Base-by-base conservation (phyloP, 37 sponge, comb jelly and placozoan species). In the Axinella damicornis region DNA sequence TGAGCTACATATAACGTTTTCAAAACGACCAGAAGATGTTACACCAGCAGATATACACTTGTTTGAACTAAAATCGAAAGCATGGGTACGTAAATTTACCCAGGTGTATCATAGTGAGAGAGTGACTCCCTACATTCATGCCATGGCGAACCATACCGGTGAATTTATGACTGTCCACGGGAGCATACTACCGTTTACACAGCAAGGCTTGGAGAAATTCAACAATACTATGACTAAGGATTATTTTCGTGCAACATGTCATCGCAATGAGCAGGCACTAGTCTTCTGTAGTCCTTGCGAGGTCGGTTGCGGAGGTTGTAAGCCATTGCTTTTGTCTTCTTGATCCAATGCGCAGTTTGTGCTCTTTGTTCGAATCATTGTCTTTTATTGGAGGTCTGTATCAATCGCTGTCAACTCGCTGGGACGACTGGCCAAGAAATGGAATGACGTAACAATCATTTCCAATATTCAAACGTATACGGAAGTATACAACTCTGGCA, bases 41-140 rank as follows among this genome's bases (percentile, higher is more conserved):
- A 46, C 73, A 38, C 22, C 21, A 28, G 24, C 6, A 46, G 53
- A 38, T 38, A 40, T 72, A 20, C 2, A 2, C 1, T 4, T 40
- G 53, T 72, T 46, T 14, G 53, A 38, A 46, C 6, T 2, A 6
- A 4, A 46, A 5, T 19, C 53, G 15, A 38, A 19, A 14, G 41
- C 33, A 5, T 72, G 73, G 73, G 53, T 21, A 4, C 38, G 53
- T 5, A 28, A 6, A 21, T 41, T 72, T 41, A 12, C 40, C 2
- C n/a, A 46, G 2, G 53, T 72, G 2, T 72, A 72, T 16, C 73
- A 72, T 5, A 40, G 6, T 13, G 5, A 46, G 2, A 39, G 40
- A 2, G 53, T 72, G 22, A 72, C 73, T n/a, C 73, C 73, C 46
- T 72, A 72, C 53, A 72, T 72, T 14, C 73, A 72, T 46, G 46